A percentile compares a stretch with the other conserved stretches of the same genome.
phyloP scores from a whole-genome alignment of 2,888 invertebrate species.

The Creontiades dilutus region DNA sequence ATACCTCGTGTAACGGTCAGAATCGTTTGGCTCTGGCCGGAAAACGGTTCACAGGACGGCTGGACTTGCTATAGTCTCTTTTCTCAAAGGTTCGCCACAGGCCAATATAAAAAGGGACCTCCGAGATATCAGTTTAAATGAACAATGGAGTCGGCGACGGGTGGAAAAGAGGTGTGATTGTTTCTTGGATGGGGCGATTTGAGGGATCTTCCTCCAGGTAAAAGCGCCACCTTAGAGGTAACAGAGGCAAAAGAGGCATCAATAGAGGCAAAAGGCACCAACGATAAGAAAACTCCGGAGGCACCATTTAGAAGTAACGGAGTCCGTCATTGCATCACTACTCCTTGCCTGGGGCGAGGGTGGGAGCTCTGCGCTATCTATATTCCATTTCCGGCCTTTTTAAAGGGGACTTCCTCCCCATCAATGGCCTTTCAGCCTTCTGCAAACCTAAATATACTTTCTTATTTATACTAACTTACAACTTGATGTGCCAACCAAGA shows the following conservation, averaged over 20 bases:
- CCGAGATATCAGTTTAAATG: slow-evolving; percentile 1
- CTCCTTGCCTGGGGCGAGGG: slow-evolving; percentile 27
- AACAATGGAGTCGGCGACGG: background rate
- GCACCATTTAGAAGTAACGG: slow-evolving; percentile 27
- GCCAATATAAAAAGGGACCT: background rate
- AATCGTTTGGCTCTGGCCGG: background rate
- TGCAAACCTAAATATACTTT: slow-evolving; percentile 63
- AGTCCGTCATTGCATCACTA: slow-evolving; percentile 24
- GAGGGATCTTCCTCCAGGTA: slow-evolving; percentile 3
- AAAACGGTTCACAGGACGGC: background rate
- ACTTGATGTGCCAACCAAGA: slow-evolving; percentile 42
- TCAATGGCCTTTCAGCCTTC: slow-evolving; percentile 60
- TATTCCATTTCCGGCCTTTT: slow-evolving; percentile 71
- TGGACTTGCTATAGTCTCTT: too few relatives aligned
- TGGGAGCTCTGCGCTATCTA: slow-evolving; percentile 50
- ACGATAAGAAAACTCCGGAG: slow-evolving; percentile 33
- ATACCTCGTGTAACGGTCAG: background rate
- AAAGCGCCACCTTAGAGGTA: background rate
- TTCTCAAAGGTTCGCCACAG: background rate
- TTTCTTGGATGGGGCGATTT: background rate
- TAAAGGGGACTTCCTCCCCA: slow-evolving; percentile 71
- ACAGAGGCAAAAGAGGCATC: background rate
- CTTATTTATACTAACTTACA: slow-evolving; percentile 56
- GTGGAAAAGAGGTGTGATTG: slow-evolving; percentile 1
- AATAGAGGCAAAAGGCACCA: background rate